A percentile compares a stretch with the other conserved stretches of the same genome.
phyloP scores from a whole-genome alignment of 2,113 vertebrate genomes.

The Paradisaea rubra region DNA sequence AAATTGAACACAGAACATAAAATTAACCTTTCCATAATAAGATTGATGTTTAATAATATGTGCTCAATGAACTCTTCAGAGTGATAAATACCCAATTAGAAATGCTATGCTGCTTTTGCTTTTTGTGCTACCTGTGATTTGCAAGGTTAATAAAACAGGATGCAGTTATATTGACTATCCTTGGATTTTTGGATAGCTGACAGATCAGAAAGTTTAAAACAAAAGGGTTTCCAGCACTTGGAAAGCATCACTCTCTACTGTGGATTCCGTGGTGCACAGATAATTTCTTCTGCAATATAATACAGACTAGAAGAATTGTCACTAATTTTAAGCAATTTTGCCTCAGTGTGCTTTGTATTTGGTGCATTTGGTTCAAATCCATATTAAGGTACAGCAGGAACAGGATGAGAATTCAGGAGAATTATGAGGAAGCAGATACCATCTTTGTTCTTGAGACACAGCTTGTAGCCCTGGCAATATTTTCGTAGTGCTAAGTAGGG shows the following conservation, averaged over 20 bases:
- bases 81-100: neutral
- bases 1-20: neutral
- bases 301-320: neutral
- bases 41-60: neutral
- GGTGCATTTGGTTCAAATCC: neutral
- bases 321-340: neutral
- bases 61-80: neutral
- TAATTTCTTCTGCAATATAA: neutral
- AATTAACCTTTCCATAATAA: neutral
- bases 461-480: neutral
- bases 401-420: neutral
- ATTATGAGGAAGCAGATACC: rapidly evolving
- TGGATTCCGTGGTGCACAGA: neutral
- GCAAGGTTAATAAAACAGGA: neutral
- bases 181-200: neutral
- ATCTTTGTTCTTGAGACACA: neutral
- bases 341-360: neutral
- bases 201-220: neutral
- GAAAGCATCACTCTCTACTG: neutral
- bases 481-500: too few species aligned
- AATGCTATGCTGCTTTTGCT: neutral
- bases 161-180: neutral
- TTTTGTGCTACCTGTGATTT: neutral
- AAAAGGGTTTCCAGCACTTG: neutral
- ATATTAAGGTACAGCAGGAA: neutral